Evolutionary conservation across 1,140 invertebrate genomes (phyloP).

Genomic region (Microplitis demolitor): DNA sequence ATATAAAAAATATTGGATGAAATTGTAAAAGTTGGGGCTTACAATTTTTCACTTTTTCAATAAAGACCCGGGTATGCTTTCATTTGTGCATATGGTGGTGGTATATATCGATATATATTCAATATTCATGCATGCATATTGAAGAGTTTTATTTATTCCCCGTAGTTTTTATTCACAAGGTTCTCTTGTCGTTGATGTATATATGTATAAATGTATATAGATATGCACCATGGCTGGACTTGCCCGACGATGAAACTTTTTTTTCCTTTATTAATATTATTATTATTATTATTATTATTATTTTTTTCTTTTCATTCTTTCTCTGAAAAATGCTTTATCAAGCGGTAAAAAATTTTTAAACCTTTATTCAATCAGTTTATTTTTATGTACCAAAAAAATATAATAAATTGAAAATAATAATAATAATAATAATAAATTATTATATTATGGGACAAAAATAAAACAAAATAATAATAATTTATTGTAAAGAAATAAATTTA

Average conservation of each 20-base stretch:
- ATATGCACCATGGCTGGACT: neutral
- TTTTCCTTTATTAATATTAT: neutral
- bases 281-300: neutral
- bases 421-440: too few relatives aligned
- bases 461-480: too few relatives aligned
- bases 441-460: too few relatives aligned
- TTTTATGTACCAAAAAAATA: too few relatives aligned
- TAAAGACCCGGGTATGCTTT: neutral
- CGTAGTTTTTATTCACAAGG: constrained; percentile 3
- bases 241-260: constrained; percentile 17
- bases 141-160: constrained; percentile 20
- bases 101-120: constrained; percentile 14
- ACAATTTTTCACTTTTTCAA: constrained; percentile 5
- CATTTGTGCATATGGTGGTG: neutral
- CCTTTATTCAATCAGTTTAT: too few relatives aligned
- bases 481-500: too few relatives aligned
- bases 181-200: constrained; percentile 10
- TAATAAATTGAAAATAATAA: too few relatives aligned
- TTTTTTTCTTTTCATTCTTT: neutral
- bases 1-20: neutral
- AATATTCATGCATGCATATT: constrained; percentile 26
- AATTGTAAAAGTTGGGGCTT: neutral
- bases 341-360: too few relatives aligned
- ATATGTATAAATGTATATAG: too few relatives aligned
- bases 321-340: too few relatives aligned